Percentiles rank a stretch among this genome's conserved stretches.
These are phyloP conservation scores for Adelphocoris suturalis DNA, from an alignment of 2,888 invertebrate genomes.

Conservation along the genomic window DNA sequence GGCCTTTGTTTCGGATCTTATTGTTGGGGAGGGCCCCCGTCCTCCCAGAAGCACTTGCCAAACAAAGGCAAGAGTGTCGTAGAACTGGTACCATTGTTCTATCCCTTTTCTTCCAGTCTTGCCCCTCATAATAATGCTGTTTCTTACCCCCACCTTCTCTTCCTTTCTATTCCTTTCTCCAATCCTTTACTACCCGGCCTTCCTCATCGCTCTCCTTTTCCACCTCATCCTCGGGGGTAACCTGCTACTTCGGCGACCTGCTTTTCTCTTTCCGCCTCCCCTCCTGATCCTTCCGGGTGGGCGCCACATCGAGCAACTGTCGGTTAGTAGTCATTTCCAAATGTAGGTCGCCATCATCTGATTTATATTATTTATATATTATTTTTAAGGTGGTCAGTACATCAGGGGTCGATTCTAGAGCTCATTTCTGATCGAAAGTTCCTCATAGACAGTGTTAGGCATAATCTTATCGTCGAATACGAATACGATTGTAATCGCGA, in stretches of 20 bases:
- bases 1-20: constrained; percentile 75
- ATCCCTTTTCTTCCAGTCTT: constrained; percentile 73
- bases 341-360: too few relatives aligned
- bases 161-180: constrained; percentile 34
- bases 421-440: too few relatives aligned
- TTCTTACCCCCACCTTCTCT: constrained; percentile 67
- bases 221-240: neutral
- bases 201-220: neutral
- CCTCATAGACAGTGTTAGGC: too few relatives aligned
- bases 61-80: constrained; percentile 75
- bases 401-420: too few relatives aligned
- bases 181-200: constrained; percentile 27
- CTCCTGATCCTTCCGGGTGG: neutral
- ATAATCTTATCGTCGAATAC: too few relatives aligned
- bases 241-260: constrained; percentile 7
- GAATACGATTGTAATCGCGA: too few relatives aligned
- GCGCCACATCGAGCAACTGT: neutral
- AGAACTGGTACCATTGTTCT: constrained; percentile 74
- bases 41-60: constrained; percentile 74
- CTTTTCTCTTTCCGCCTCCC: neutral
- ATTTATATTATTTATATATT: too few relatives aligned
- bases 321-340: neutral
- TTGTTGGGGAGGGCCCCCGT: constrained; percentile 72
- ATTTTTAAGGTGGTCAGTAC: too few relatives aligned
- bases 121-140: constrained; percentile 73